Evolutionary conservation across 2,888 invertebrate genomes (phyloP), one percentile per base, ranked within the genome.

Genomic region (Drosophila multiciliata): DNA sequence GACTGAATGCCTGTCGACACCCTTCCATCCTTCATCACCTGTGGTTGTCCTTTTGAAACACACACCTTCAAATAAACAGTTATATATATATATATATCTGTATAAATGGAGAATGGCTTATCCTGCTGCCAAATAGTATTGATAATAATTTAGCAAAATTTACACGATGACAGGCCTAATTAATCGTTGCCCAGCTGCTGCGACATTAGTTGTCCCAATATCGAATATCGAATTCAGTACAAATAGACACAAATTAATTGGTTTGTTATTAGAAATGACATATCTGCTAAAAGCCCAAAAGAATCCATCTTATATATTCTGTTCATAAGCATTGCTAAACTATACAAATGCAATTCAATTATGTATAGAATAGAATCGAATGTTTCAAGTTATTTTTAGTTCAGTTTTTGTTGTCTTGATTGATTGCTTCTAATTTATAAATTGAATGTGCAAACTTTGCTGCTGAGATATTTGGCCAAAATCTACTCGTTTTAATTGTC

Each of bases 141-240:
- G 83, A 80, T 80, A 81, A 88, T 90, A 81, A 86, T 89, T 89
- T 87, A 68, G 73, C 81, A 61, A 79, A 83, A 89, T 90, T 83
- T 75, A 82, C 72, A 84, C 73, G 89, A 71, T 87, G 87, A 90
- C 87, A 87, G 70, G 49, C 61, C 72, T 90, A 87, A 87, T 87
- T 90, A 89, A 87, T 79, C 74, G 80, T 78, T 58, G 52, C 64
- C 23, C 15, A 23, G 42, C 42, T 33, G 45, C 59, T 57, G 17
- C 57, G 36, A 61, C 33, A 40, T 29, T 45, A 35, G 42, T 59
- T 55, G 38, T 45, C 9, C 15, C 15, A 52, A 54, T 52, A 20
- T 48, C 20, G 23, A 52, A 54, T 52, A 20, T 48, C 20, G 23
- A 15, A 50, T 23, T 12, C 72, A 36, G 58, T 64, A 67, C 55